Base-by-base conservation (phyloP, 1,140 invertebrate species). In the Macrostomum lignano region DNA sequence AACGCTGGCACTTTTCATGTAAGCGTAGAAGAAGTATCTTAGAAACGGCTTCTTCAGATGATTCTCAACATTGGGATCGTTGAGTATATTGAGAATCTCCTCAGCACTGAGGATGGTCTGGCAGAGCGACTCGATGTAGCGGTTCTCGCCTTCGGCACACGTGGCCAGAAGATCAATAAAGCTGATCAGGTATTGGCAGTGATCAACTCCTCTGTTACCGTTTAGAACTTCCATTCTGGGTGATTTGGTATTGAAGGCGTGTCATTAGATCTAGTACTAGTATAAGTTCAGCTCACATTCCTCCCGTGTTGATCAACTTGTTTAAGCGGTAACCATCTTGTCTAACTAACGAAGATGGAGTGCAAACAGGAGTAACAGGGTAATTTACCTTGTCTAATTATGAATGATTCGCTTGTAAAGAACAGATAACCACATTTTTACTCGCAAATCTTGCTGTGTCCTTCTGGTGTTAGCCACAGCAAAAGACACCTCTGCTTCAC, bases 91-190 rank as follows among this genome's bases (percentile, higher is more conserved):
- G 19, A 41, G 9, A 2, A 41, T 24, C 21, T 41, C 40, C 33
- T 41, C 40, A 7, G 40, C 37, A 13, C 37, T 29, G 25, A 41
- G 24, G 23, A 41, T 41, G 2, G 40, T 41, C 25, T 41, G 40
- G 37, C 40, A 41, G 32, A 41, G 35, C 5, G 40, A 41, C 29
- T 41, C 40, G 17, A 41, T 41, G 25, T 38, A 41, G 5, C 38
- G 25, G 19, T 41, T 41, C 21, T 41, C 40, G 13, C 40, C 40
- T 38, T 41, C 40, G 20, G 40, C 40, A 40, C 40, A 41, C 3
- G 40, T 41, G 7, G 40, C 31, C 15, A 41, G 21, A n/a, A 41
- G 28, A 31, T 41, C 40, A 14, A 41, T 40, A 9, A 41, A 25
- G 19, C 31, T 39, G 25, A 41, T 39, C 21, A 41, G 31, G 26